A percentile compares a stretch with the other conserved stretches of the same genome.
phyloP scores from a whole-genome alignment of 2,113 vertebrate genomes.

The Onychorhynchus coronatus region DNA sequence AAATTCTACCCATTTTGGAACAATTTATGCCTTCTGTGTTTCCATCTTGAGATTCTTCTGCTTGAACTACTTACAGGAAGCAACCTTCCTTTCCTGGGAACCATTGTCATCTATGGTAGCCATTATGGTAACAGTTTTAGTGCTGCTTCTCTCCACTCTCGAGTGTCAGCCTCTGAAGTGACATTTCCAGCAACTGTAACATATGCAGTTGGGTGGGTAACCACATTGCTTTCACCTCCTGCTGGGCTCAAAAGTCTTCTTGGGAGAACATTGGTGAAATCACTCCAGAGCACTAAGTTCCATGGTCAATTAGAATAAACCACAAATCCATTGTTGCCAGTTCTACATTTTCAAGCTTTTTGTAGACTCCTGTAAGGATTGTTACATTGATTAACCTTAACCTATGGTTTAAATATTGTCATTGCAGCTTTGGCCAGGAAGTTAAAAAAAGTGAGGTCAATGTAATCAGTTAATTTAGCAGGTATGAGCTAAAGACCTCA shows the following conservation, averaged over 20 bases:
- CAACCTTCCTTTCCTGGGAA: not conserved
- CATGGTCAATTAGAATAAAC: not conserved
- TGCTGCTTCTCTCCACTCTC: not conserved
- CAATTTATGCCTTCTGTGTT: not conserved
- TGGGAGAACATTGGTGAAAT: not conserved
- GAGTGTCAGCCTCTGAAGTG: not conserved
- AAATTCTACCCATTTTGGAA: not conserved
- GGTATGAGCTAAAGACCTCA: not conserved
- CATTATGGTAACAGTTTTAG: not conserved
- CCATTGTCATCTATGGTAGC: not conserved
- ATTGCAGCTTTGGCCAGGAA: not conserved
- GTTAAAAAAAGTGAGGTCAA: not conserved
- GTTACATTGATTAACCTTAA: not conserved
- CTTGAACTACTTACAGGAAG: not conserved
- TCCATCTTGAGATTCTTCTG: not conserved
- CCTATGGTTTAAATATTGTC: not conserved
- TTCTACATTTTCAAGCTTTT: not conserved
- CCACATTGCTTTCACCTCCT: not conserved
- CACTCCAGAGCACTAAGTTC: not conserved
- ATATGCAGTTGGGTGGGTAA: not conserved
- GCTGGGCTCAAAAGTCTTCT: not conserved
- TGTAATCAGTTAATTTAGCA: not conserved
- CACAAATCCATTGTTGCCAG: not conserved
- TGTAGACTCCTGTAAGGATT: not conserved
- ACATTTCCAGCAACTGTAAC: not conserved